Evolutionary conservation across 2,113 vertebrate genomes (phyloP).

Genomic region (Mesitornis unicolor): DNA sequence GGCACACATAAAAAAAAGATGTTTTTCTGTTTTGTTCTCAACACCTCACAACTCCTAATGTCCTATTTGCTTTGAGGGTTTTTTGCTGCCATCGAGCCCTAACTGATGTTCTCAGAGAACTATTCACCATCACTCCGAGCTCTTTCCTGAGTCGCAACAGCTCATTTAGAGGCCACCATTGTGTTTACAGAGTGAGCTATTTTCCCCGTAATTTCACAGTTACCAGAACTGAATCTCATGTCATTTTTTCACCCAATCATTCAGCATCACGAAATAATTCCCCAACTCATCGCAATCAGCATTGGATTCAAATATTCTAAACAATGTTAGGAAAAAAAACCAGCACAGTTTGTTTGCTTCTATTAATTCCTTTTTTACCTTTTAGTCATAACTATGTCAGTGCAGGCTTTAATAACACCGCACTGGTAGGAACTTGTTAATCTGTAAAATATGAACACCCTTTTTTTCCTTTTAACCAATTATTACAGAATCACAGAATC

Average conservation of each 20-base stretch:
- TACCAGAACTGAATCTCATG: neutral
- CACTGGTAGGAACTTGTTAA: neutral
- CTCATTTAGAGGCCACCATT: slow-evolving; percentile 35
- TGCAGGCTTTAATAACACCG: neutral
- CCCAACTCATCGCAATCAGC: neutral
- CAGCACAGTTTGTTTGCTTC: neutral
- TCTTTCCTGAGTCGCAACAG: slow-evolving; percentile 8
- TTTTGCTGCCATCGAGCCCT: slow-evolving; percentile 9
- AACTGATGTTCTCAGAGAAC: slow-evolving; percentile 22
- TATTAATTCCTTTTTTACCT: neutral
- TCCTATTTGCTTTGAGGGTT: slow-evolving; percentile 29
- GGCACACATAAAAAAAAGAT: slow-evolving; percentile 14
- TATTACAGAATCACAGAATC: no score
- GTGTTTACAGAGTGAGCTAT: slow-evolving; percentile 13
- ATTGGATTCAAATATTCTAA: neutral
- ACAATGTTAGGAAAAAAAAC: neutral
- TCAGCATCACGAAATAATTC: neutral
- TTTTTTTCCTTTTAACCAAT: neutral
- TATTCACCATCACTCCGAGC: slow-evolving; percentile 18
- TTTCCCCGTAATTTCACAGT: slow-evolving; percentile 25
- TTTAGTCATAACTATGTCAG: neutral
- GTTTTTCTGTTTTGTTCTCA: slow-evolving; percentile 46
- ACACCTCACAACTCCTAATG: slow-evolving; percentile 28
- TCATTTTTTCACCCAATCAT: neutral
- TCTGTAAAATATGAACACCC: neutral